These are phyloP conservation scores for Thereva nobilitata DNA, from an alignment of 2,888 invertebrate species.

Conservation along the genomic window DNA sequence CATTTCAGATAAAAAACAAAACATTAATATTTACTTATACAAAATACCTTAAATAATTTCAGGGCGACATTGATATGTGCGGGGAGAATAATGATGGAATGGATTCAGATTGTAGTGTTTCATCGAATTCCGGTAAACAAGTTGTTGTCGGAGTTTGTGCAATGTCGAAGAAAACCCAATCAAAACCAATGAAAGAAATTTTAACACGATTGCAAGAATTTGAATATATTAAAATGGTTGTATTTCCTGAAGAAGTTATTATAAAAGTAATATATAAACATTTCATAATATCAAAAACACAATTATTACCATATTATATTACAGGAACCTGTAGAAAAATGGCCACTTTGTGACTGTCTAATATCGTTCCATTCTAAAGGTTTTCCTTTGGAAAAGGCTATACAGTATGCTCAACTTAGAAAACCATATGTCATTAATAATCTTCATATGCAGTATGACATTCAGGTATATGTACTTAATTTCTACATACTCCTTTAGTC, in stretches of 20 bases:
- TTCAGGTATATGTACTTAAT: constrained; percentile 69
- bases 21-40: background rate
- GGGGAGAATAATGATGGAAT: constrained; percentile 63
- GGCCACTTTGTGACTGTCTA: constrained; percentile 97
- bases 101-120: constrained; percentile 64
- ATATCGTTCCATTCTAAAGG: constrained; percentile 98
- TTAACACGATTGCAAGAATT: constrained; percentile 93
- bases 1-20: background rate
- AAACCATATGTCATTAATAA: constrained; percentile 98
- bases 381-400: constrained; percentile 97
- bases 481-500: background rate
- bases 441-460: constrained; percentile 96
- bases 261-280: constrained; percentile 68
- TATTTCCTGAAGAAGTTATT: constrained; percentile 96
- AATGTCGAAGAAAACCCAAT: constrained; percentile 99
- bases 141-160: constrained; percentile 98
- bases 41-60: constrained; percentile 34
- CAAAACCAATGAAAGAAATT: constrained; percentile 99
- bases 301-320: constrained; percentile 43
- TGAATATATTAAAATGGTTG: constrained; percentile 91
- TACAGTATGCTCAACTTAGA: constrained; percentile 90
- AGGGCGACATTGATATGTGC: constrained; percentile 80
- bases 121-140: constrained; percentile 72
- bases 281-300: background rate
- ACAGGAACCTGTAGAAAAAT: constrained; percentile 92